Conservation (phyloP, 2,888 invertebrate species). For the Eulithis prunata region DNA sequence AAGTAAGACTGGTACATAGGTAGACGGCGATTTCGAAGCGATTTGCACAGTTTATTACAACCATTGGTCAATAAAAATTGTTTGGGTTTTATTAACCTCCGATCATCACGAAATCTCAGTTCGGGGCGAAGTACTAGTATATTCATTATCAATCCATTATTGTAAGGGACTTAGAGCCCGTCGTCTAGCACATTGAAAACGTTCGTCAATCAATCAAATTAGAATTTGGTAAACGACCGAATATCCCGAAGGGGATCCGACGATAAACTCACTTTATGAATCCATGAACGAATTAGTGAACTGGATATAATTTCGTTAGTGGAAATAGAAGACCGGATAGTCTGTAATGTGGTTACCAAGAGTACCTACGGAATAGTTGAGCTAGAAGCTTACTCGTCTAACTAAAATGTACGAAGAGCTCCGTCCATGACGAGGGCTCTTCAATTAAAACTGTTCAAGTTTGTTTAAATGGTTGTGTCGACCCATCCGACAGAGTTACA, state of each 20-base stretch:
- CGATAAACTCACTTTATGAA: slow-evolving; percentile 52
- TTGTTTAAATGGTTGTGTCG: slow-evolving; percentile 77
- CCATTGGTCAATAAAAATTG: too few relatives aligned
- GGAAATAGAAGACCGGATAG: slow-evolving; percentile 47
- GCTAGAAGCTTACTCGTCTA: slow-evolving; percentile 25
- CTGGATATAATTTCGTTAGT: slow-evolving; percentile 63
- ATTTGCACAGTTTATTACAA: too few relatives aligned
- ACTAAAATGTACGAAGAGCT: slow-evolving; percentile 38
- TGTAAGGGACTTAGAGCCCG: slow-evolving; percentile 12
- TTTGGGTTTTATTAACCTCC: too few relatives aligned
- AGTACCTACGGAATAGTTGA: slow-evolving; percentile 31
- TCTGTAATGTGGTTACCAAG: slow-evolving; percentile 21
- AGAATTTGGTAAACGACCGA: slow-evolving; percentile 32
- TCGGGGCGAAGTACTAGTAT: too few relatives aligned
- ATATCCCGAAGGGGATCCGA: slow-evolving; percentile 41
- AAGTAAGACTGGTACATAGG: too few relatives aligned
- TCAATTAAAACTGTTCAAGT: slow-evolving; percentile 79
- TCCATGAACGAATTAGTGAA: slow-evolving; percentile 50
- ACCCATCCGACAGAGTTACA: slow-evolving; percentile 59
- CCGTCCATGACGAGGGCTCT: slow-evolving; percentile 66
- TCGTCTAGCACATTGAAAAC: slow-evolving; percentile 10
- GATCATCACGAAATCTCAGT: too few relatives aligned
- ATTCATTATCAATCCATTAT: slow-evolving; percentile 12
- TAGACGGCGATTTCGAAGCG: too few relatives aligned
- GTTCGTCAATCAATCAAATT: slow-evolving; percentile 36